Percentiles rank a stretch among this genome's conserved stretches.
These are phyloP conservation scores for Diadema setosum DNA, from an alignment of 35 echinoderm and acorn worm genomes.

Conservation along the genomic window DNA sequence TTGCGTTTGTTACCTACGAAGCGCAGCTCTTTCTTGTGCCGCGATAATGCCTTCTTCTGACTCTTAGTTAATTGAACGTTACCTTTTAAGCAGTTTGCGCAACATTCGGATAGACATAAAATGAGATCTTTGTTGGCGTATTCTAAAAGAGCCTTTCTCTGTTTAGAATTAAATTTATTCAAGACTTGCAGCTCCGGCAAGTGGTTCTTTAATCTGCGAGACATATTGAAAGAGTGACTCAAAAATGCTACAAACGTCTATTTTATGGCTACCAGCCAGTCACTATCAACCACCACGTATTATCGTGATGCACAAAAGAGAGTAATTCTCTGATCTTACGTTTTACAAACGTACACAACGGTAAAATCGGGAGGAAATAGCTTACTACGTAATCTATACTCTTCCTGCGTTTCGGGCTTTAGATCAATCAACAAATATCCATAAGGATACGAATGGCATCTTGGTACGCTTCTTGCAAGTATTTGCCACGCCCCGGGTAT, in stretches of 20 bases:
- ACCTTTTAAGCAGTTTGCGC: constrained; percentile 29
- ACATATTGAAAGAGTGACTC: background rate
- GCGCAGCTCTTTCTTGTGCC: background rate
- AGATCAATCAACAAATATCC: constrained; percentile 32
- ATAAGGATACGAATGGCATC: constrained; percentile 26
- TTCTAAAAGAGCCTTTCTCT: background rate
- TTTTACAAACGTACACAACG: constrained; percentile 3
- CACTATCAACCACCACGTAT: no score
- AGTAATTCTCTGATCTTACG: background rate
- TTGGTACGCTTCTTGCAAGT: constrained; percentile 18
- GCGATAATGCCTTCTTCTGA: constrained; percentile 26
- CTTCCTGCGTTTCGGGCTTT: constrained; percentile 13
- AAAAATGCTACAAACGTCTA: background rate
- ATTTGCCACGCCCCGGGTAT: constrained; percentile 24
- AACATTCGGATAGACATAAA: constrained; percentile 1
- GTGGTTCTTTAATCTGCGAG: background rate
- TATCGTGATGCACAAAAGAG: no score
- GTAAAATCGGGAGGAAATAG: constrained; percentile 19
- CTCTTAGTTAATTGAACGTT: background rate
- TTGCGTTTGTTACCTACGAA: background rate
- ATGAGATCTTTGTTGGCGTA: background rate
- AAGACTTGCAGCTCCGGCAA: background rate
- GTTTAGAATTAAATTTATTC: background rate
- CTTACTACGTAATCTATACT: background rate
- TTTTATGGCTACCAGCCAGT: no score